Base-by-base conservation (phyloP, 1,140 invertebrate genomes). In the Sarcophaga peregrina region DNA sequence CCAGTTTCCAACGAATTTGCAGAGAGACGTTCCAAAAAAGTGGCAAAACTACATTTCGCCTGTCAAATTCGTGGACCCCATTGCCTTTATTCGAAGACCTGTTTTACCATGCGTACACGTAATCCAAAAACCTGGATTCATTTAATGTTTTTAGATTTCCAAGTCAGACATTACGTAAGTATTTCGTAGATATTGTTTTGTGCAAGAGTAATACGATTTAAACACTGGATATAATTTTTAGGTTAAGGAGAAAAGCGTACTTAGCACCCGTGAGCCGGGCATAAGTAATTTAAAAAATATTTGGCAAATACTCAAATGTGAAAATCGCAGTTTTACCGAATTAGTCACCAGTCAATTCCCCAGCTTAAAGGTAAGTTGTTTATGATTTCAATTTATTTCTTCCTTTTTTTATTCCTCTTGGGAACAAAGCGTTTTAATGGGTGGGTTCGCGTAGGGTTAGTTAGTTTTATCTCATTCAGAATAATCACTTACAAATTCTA, bases 261-360 rank as follows among this genome's bases (percentile, higher is more conserved):
- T 98, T 15, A 97, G 96, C 90, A 96, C 95, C 72, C 90, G 96
- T 45, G 96, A 98, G 91, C 92, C 95, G 11, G 95, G 95, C 85
- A 96, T 98, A 1, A 95, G 94, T 85, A 95, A 94, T 89, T 91
- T 97, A 72, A 97, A 97, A 90, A 95, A 96, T 89, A 97, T 97
- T 91, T 98, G 97, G 96, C 96, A 98, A 90, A 96, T 96, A 84
- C 92, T 98, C 85, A 97, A 97, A 91, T 95, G 94, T 89, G 96
- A 98, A 91, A 96, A 95, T 88, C 96, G 95, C 89, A 95, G 95
- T 74, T 98, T 98, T 90, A 92, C 97, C 6, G 97, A 97, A 46
- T 92, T 98, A 47, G 97, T 98, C 8, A 98, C 97, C 4, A 96
- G 96, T 82, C 96, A 96, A 68, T 98, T 98, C 92, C 97, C 97